Evolutionary conservation across 1,140 invertebrate genomes (phyloP).

Genomic region (Hylaeus volcanicus): DNA sequence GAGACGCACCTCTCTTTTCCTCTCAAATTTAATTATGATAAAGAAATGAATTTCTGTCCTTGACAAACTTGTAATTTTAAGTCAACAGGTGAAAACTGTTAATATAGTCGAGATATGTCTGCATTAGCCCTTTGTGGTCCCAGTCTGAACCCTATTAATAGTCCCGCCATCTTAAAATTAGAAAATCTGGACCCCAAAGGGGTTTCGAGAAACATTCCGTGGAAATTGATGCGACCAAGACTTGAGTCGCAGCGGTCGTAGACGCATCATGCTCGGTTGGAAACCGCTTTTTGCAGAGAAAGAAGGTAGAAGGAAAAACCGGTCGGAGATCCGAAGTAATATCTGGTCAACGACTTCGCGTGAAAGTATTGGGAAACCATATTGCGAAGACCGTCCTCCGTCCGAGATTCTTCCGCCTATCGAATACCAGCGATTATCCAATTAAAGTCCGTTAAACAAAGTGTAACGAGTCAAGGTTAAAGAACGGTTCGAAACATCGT

Average conservation of each 20-base stretch:
- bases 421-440: constrained; percentile 1
- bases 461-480: constrained; percentile 1
- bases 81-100: no score
- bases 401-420: neutral
- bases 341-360: constrained; percentile 14
- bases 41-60: no score
- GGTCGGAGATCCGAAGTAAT: constrained; percentile 39
- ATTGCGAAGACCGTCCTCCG: neutral
- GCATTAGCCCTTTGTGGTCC: no score
- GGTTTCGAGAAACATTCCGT: no score
- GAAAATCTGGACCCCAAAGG: no score
- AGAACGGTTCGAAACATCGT: neutral
- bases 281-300: constrained; percentile 18
- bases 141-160: no score
- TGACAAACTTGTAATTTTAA: no score
- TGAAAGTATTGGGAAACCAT: constrained; percentile 43
- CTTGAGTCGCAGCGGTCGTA: no score
- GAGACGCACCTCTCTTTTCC: no score
- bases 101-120: no score
- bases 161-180: no score
- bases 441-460: constrained; percentile 14
- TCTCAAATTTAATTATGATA: no score
- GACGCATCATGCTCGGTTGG: neutral
- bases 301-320: constrained; percentile 44
- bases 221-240: neutral